Evolutionary conservation across 2,888 invertebrate species (phyloP).

Genomic region (Amblyteles armatorius): DNA sequence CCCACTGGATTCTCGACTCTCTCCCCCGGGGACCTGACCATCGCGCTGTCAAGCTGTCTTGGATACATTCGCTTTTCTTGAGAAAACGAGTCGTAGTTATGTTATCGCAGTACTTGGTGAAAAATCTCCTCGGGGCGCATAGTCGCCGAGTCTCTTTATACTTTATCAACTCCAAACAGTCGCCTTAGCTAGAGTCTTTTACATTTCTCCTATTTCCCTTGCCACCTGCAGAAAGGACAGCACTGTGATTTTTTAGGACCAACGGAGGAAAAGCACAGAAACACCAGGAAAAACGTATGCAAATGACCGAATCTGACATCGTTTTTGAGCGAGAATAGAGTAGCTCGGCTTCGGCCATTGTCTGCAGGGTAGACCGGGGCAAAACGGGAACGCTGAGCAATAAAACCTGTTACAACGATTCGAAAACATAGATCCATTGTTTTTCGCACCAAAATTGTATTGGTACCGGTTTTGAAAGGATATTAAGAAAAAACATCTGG

Average conservation of each 20-base stretch:
- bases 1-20: slow-evolving; percentile 23
- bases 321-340: slow-evolving; percentile 13
- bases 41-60: background rate
- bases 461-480: too few species aligned
- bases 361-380: too few species aligned
- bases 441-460: too few species aligned
- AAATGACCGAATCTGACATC: slow-evolving; percentile 27
- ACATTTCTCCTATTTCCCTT: background rate
- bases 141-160: slow-evolving; percentile 13
- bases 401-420: too few species aligned
- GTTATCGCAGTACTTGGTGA: slow-evolving; percentile 10
- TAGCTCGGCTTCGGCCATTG: too few species aligned
- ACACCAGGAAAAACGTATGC: slow-evolving; percentile 11
- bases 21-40: background rate
- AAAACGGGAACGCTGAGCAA: too few species aligned
- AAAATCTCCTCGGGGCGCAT: slow-evolving; percentile 31
- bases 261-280: background rate
- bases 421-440: too few species aligned
- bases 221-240: background rate
- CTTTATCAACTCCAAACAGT: background rate
- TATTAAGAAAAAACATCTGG: too few species aligned
- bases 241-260: background rate
- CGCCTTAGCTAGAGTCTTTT: background rate
- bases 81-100: background rate
- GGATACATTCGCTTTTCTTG: background rate